Base-by-base conservation (phyloP, 2,888 invertebrate genomes). In the Molanna angustata region DNA sequence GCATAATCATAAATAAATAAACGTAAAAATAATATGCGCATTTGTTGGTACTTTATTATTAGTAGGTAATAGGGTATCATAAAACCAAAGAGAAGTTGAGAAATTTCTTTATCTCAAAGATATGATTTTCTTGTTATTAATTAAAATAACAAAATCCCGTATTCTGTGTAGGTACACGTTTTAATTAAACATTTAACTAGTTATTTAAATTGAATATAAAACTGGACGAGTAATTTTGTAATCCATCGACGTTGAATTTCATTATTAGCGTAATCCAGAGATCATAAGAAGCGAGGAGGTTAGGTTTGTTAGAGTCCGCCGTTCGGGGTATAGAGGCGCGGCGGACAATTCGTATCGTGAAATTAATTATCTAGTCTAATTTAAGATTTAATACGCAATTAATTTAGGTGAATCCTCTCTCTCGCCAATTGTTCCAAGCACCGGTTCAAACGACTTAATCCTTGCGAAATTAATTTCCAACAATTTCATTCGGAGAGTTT, bases 331-430 rank as follows among this genome's bases (percentile, higher is more conserved):
- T n/a, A n/a, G 20, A 40, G 48, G 48, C 17, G 19, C 46, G 48
- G 33, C 49, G 52, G 40, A 50, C 55, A 46, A 58, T 58, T 52
- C 50, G 49, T 48, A 58, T 56, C 51, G 48, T 43, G 39, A 58
- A 58, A 58, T 58, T 58, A 58, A 58, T 58, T 58, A 58, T 58
- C 57, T 58, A 57, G 57, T 55, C 54, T 56, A 49, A 53, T 58
- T 58, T 56, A 42, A 58, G 56, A 58, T 58, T 58, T 56, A 56
- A 58, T 58, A 54, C 58, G 54, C 56, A 58, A 58, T 58, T 58
- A 56, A 58, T 56, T 58, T 49, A 54, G 41, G 52, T 41, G 52
- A 52, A 51, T 50, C 54, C 53, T 52, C 47, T 52, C 49, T 50
- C 50, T 43, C 42, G 32, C n/a, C 42, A 49, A 49, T 41, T 35